Evolutionary conservation across 2,113 vertebrate species (phyloP), one percentile per base, ranked within the genome.

Genomic region (Nestor notabilis): DNA sequence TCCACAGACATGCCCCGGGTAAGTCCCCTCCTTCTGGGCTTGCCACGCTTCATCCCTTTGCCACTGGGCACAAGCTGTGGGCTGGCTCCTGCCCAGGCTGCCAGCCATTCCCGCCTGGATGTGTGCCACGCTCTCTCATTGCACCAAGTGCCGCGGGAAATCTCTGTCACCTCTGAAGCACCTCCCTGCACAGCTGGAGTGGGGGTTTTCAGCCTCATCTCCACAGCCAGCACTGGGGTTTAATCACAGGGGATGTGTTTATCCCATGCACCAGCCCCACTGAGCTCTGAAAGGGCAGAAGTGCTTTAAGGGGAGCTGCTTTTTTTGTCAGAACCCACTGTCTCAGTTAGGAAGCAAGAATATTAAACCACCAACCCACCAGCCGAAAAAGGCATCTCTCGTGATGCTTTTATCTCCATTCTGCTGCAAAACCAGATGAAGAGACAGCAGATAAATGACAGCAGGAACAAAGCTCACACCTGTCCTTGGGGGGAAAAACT

Each of bases 1-100:
- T 41, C 37, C n/a, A 55, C 10, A 50, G 83, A 56, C 0, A 1
- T 85, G 39, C 19, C 39, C 24, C 27, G 20, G 43, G 35, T 29
- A 68, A 87, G 72, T 46, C 17, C 13, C 39, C 2, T 2, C 56
- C 2, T 1, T 2, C 1, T 44, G 52, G 24, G 7, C 20, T 82
- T 61, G 39, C 65, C 24, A 37, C 0, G 2, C 39, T 78, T 88
- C n/a, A 8, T 53, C 12, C 50, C 58, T 1, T 2, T 31, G 44
- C 58, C 0, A 1, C 43, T 1, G 1, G 29, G 20, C 1, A 0
- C 55, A 23, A 0, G 1, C 10, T 70, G 49, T 25, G 1, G 2
- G 69, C 76, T 90, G 69, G n/a, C 69, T 81, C 37, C 37, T 69
- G 58, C 65, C 58, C 65, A 72, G 52, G n/a, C 39, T 2, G 4